These are phyloP conservation scores for Henricia sp. DNA, from an alignment of 53 echinoderm and acorn worm genomes.

Conservation along the genomic window DNA sequence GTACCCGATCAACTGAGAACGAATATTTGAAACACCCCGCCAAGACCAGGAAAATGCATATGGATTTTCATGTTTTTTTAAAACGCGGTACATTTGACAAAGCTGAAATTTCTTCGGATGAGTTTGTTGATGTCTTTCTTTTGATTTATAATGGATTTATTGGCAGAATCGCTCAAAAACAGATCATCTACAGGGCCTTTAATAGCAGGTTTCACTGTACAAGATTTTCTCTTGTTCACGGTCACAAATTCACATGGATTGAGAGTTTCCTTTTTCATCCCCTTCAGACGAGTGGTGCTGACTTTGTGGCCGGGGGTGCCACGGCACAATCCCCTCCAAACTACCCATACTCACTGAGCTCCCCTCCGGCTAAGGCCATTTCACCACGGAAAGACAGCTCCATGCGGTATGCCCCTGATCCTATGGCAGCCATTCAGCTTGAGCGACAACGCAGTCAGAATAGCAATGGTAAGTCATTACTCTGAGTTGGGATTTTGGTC, in stretches of 20 bases:
- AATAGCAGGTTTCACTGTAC: too few species aligned
- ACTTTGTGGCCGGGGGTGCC: slow-evolving; percentile 35
- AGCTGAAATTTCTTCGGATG: too few species aligned
- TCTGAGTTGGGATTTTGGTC: not conserved
- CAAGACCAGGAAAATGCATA: too few species aligned
- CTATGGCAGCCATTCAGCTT: slow-evolving; percentile 58
- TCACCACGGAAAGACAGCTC: slow-evolving; percentile 78
- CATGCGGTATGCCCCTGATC: slow-evolving; percentile 88
- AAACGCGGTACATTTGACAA: too few species aligned
- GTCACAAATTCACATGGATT: not conserved
- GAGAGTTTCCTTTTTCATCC: not conserved
- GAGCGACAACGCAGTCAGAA: slow-evolving; percentile 79
- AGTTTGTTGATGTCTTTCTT: too few species aligned
- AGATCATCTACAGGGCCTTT: too few species aligned
- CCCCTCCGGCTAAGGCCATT: slow-evolving; percentile 12
- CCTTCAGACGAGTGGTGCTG: slow-evolving; percentile 31
- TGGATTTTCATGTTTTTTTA: too few species aligned
- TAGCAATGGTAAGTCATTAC: slow-evolving; percentile 10
- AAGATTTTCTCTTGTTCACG: too few species aligned
- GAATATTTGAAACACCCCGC: too few species aligned
- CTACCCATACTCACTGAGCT: slow-evolving; percentile 34
- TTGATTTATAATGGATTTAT: too few species aligned
- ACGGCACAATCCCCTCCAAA: slow-evolving; percentile 51
- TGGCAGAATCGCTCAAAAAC: too few species aligned
- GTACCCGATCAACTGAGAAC: too few species aligned